Base-by-base conservation (phyloP, 1,140 invertebrate genomes). In the Macrobrachium nipponense region DNA sequence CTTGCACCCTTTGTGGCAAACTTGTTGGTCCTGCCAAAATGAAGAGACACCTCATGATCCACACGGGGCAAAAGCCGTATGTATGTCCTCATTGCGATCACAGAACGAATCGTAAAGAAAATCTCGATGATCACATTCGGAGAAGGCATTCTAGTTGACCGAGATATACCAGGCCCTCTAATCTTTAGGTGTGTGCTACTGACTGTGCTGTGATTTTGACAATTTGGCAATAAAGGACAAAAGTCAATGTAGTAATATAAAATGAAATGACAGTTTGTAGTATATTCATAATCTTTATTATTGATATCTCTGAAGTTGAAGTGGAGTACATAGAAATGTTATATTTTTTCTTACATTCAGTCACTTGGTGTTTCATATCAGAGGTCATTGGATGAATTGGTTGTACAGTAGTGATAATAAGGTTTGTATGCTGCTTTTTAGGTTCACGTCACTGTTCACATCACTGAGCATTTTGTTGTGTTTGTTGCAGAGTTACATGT, bases 11-110 rank as follows among this genome's bases (percentile, higher is more conserved):
- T 27, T 86, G 83, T 86, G 83, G 83, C 36, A 86, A 86, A 72
- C 83, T 86, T 76, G 83, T 86, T 77, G 60, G 83, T 27, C 76
- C 51, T 51, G 77, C 83, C 83, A 86, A 86, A 86, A 86, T 86
- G 83, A 86, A 86, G 83, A 80, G 83, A 68, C 83, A 86, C 73
- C 83, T 80, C 61, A 73, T 86, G 60, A 86, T 86, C 77, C 83
- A 86, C 83, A 86, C 83, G 70, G 83, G 83, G 23, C 83, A 86
- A 86, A 86, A 86, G 62, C 83, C 83, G 36, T 86, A 64, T 73
- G 83, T 72, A 23, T 86, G 83, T 70, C 83, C 83, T 20, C 83
- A 86, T 68, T 86, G 83, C 73, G 77, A 86, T 23, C 83, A 86
- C 77, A 76, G 83, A 80, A 75, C 83, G 2, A 86, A 86, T 80